Percentiles rank a stretch among this genome's conserved stretches.
These are phyloP conservation scores for Prenolepis imparis DNA, from an alignment of 2,888 invertebrate species.

Conservation along the genomic window DNA sequence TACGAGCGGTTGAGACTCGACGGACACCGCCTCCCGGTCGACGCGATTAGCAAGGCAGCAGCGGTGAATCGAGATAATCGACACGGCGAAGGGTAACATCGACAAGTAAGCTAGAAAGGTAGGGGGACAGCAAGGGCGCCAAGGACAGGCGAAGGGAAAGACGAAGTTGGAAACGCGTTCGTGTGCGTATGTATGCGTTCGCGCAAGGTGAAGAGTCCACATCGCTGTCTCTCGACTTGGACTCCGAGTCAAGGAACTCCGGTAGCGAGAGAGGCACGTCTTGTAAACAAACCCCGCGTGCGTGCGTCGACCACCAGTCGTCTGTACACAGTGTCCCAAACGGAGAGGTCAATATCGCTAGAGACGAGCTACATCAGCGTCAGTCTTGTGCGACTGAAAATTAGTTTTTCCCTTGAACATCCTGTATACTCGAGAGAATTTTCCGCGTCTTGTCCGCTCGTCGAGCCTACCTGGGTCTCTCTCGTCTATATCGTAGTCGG, in stretches of 20 bases:
- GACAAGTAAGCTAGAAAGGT: conserved; percentile 8
- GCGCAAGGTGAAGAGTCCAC: conserved; percentile 27
- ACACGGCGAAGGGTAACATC: conserved; percentile 21
- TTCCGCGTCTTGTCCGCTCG: conserved; percentile 1
- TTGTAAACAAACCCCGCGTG: conserved; percentile 74
- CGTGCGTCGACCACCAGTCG: conserved; percentile 46
- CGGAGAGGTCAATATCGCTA: neutral
- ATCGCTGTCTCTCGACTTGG: conserved; percentile 58
- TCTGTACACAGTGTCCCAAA: conserved; percentile 49
- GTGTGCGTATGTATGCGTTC: neutral
- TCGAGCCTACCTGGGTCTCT: neutral
- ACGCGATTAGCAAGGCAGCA: neutral
- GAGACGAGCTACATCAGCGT: neutral
- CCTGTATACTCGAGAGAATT: neutral
- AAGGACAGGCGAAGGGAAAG: conserved; percentile 40
- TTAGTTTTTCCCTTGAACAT: conserved; percentile 10
- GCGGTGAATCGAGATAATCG: conserved; percentile 50
- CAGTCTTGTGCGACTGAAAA: neutral
- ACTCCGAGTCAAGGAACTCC: conserved; percentile 78
- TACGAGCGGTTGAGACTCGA: conserved; percentile 39
- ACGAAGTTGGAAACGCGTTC: conserved; percentile 22
- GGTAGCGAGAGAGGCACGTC: conserved; percentile 55
- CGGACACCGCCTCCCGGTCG: conserved; percentile 6
- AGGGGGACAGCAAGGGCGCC: neutral
- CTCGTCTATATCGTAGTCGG: conserved; percentile 53